These are phyloP conservation scores for Calypte anna DNA, from an alignment of 2,113 vertebrate genomes.

Conservation along the genomic window DNA sequence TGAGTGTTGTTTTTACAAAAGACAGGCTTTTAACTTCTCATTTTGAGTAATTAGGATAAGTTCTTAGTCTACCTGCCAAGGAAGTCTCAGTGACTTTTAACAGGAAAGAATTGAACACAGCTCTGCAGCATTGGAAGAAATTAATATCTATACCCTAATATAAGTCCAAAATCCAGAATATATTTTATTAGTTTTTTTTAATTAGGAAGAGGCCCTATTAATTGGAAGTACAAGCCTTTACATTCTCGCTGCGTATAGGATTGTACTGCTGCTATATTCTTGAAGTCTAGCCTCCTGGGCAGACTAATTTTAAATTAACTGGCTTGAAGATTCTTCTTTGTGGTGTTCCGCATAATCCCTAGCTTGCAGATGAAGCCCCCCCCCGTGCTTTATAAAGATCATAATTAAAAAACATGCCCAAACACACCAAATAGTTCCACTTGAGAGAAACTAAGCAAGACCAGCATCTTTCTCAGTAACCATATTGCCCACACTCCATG, in stretches of 20 bases:
- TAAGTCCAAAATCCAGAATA: background rate
- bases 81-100: background rate
- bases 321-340: background rate
- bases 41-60: background rate
- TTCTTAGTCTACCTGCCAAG: background rate
- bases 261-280: background rate
- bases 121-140: background rate
- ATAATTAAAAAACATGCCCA: background rate
- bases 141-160: background rate
- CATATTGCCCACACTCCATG: background rate
- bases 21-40: background rate
- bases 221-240: background rate
- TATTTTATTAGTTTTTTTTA: background rate
- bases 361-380: background rate
- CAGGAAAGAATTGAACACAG: background rate
- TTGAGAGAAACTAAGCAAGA: background rate
- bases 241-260: background rate
- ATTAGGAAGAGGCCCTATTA: background rate
- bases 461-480: background rate
- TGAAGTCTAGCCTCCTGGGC: background rate
- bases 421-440: background rate
- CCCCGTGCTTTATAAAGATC: background rate
- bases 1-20: background rate
- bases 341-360: background rate
- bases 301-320: background rate